phyloP scores from a whole-genome alignment of 1,140 invertebrate species.

The Drosophila persimilis region DNA sequence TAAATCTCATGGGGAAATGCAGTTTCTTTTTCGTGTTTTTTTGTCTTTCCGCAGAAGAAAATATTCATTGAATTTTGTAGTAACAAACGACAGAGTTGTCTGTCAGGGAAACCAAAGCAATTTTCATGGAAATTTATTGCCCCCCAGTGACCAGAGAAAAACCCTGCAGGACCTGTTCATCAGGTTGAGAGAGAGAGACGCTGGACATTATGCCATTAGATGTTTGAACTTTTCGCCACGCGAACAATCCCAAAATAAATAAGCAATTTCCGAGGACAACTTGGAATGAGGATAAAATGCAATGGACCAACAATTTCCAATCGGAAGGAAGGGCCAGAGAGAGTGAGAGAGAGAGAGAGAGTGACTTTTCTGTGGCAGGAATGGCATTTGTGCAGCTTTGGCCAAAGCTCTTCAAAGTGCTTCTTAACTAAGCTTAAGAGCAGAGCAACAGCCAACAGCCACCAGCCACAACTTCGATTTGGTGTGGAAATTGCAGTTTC shows the following conservation, averaged over 20 bases:
- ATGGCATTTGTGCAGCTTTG: constrained; percentile 57
- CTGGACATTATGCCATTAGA: constrained; percentile 50
- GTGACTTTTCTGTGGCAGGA: constrained; percentile 22
- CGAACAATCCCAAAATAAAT: constrained; percentile 61
- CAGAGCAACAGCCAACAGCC: constrained; percentile 38
- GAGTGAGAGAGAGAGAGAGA: too few species aligned
- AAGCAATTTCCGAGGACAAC: constrained; percentile 60
- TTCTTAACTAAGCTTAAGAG: constrained; percentile 77
- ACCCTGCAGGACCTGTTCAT: constrained; percentile 12
- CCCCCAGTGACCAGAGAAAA: constrained; percentile 18
- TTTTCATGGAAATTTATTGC: constrained; percentile 58
- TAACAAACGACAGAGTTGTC: constrained; percentile 71
- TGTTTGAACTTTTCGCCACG: constrained; percentile 29
- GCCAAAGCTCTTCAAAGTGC: constrained; percentile 67
- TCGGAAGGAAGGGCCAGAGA: too few species aligned
- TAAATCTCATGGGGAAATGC: constrained; percentile 55
- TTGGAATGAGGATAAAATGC: constrained; percentile 52
- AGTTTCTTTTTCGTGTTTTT: constrained; percentile 29
- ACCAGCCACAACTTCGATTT: constrained; percentile 56
- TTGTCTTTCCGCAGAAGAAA: constrained; percentile 34
- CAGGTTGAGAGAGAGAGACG: constrained; percentile 11
- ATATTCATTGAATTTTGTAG: constrained; percentile 78
- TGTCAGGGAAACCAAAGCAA: constrained; percentile 43
- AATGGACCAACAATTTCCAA: constrained; percentile 66
- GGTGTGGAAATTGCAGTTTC: constrained; percentile 52